Conservation (phyloP, 2,888 invertebrate genomes). For the Cistogaster globosa region DNA sequence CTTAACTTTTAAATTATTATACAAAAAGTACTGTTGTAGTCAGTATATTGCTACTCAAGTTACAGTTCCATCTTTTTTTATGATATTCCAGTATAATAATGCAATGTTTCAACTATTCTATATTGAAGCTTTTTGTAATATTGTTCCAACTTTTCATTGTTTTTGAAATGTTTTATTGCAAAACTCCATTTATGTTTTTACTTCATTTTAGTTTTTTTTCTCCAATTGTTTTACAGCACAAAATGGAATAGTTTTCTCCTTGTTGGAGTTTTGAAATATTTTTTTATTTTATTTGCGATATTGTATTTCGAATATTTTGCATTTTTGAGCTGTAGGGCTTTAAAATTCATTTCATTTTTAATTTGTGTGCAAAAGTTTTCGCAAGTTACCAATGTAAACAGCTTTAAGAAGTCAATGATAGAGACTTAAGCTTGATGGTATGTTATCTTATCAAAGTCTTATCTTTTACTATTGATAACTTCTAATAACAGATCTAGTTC, state of each 20-base stretch:
- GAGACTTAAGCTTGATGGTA: too few relatives aligned
- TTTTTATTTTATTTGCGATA: too few relatives aligned
- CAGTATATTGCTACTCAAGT: slow-evolving; percentile 24
- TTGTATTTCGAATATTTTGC: too few relatives aligned
- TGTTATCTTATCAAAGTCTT: too few relatives aligned
- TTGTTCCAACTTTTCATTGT: slow-evolving; percentile 9
- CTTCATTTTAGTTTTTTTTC: slow-evolving; percentile 15
- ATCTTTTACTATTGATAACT: too few relatives aligned
- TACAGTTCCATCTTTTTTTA: not conserved
- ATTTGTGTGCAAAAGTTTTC: too few relatives aligned
- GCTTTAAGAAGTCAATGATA: too few relatives aligned
- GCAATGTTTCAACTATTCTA: not conserved
- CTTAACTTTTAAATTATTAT: not conserved
- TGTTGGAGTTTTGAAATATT: not conserved
- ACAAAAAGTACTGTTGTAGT: not conserved
- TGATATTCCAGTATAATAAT: not conserved
- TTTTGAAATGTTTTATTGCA: not conserved
- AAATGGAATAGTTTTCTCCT: slow-evolving; percentile 22
- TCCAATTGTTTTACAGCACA: not conserved
- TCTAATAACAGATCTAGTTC: too few relatives aligned
- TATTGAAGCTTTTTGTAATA: not conserved
- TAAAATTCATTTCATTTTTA: too few relatives aligned
- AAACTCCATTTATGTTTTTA: slow-evolving; percentile 21
- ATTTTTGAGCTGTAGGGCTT: too few relatives aligned
- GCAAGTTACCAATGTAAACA: too few relatives aligned